Evolutionary conservation across 2,888 invertebrate genomes (phyloP).

Genomic region (Pseudococcus viburni): DNA sequence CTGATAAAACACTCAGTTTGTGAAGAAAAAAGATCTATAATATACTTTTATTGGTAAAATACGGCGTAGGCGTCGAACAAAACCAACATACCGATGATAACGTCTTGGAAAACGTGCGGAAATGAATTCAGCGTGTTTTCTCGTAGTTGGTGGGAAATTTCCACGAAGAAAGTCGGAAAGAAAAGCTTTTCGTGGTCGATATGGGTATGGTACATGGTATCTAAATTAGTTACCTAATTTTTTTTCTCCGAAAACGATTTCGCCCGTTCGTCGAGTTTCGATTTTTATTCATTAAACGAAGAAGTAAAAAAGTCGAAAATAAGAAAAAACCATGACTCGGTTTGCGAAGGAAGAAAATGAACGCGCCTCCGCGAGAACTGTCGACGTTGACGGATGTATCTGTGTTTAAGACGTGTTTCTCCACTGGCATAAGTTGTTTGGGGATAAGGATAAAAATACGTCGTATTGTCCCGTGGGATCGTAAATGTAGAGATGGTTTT

Average conservation of each 20-base stretch:
- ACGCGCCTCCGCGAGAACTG: background rate
- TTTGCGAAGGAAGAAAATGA: background rate
- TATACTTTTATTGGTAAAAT: too few relatives aligned
- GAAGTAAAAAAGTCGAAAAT: background rate
- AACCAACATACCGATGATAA: background rate
- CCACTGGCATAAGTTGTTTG: background rate
- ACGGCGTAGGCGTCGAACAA: too few relatives aligned
- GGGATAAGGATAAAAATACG: background rate
- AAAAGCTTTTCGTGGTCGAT: background rate
- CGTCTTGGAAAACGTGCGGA: background rate
- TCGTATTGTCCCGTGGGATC: background rate
- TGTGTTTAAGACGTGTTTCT: slow-evolving; percentile 4
- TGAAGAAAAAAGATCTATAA: too few relatives aligned
- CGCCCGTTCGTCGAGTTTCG: background rate
- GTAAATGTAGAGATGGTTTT: background rate
- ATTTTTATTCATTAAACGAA: slow-evolving; percentile 14
- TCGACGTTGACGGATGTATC: background rate
- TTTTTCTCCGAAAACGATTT: background rate
- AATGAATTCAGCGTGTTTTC: background rate
- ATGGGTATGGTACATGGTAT: background rate
- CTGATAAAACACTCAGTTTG: too few relatives aligned
- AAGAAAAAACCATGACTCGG: background rate
- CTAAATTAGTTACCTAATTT: background rate
- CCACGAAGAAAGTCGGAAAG: background rate
- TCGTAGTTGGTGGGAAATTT: background rate